These are phyloP conservation scores for Gracilinanus agilis DNA, from an alignment of 2,113 vertebrate species.

Conservation along the genomic window DNA sequence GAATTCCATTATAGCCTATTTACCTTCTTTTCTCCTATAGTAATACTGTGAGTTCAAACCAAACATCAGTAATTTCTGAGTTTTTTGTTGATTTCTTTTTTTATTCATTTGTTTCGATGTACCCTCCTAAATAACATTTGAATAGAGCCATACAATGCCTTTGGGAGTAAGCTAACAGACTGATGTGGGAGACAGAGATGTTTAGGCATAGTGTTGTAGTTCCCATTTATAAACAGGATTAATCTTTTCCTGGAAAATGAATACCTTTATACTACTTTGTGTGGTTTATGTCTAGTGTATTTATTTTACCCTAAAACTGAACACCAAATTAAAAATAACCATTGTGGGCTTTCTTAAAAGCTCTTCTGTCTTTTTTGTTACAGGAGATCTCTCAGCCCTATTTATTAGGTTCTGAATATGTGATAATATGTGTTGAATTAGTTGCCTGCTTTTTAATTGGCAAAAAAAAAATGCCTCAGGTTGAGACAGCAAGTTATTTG, in stretches of 20 bases:
- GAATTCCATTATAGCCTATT: not conserved
- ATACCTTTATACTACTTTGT: not conserved
- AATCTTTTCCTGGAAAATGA: not conserved
- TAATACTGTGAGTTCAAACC: not conserved
- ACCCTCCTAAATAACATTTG: not conserved
- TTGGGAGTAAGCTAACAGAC: not conserved
- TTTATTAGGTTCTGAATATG: not conserved
- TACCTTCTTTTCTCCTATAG: not conserved
- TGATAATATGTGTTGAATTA: not conserved
- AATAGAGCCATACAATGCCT: not conserved
- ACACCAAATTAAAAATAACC: not conserved
- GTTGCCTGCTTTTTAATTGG: not conserved
- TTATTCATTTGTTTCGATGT: not conserved
- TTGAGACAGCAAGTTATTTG: conserved; percentile 20
- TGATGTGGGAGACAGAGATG: not conserved
- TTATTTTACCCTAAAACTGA: not conserved
- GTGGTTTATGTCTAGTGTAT: not conserved
- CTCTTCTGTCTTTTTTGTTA: not conserved
- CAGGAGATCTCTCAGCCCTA: not conserved
- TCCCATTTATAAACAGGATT: not conserved
- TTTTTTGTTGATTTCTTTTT: not conserved
- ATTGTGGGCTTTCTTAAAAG: not conserved
- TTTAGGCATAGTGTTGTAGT: not conserved
- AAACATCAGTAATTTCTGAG: not conserved
- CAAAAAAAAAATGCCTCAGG: conserved; percentile 13